These are phyloP conservation scores for Odontothrips loti DNA, from an alignment of 2,888 invertebrate genomes.

Conservation along the genomic window DNA sequence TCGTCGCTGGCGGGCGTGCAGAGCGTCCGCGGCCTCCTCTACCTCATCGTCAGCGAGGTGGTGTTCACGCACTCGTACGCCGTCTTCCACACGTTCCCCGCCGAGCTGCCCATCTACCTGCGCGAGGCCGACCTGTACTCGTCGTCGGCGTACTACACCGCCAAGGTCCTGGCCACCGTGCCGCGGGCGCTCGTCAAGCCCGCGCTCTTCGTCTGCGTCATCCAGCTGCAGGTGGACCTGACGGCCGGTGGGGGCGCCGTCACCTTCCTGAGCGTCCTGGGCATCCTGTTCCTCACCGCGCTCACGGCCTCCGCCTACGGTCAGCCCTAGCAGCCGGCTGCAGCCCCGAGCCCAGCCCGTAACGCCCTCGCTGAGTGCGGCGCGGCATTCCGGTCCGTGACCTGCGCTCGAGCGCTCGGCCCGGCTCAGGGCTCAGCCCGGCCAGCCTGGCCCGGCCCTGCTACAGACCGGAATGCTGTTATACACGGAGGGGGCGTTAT, in stretches of 20 bases:
- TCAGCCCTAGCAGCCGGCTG: neutral
- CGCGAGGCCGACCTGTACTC: slow-evolving; percentile 39
- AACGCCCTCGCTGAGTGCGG: neutral
- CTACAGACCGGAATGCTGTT: too few relatives aligned
- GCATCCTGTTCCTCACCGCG: slow-evolving; percentile 29
- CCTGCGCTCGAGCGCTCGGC: too few relatives aligned
- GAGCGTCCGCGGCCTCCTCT: slow-evolving; percentile 39
- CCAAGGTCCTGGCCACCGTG: slow-evolving; percentile 34
- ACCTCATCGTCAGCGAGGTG: slow-evolving; percentile 39
- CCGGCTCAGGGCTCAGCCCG: too few relatives aligned
- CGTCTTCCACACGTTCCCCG: slow-evolving; percentile 39
- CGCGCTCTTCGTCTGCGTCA: neutral
- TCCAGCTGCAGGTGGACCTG: slow-evolving; percentile 17
- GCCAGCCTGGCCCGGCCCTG: too few relatives aligned
- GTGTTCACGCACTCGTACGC: slow-evolving; percentile 39
- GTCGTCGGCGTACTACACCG: slow-evolving; percentile 39
- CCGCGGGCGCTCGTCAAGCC: neutral
- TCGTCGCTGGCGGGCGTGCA: slow-evolving; percentile 39
- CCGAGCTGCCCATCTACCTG: slow-evolving; percentile 39
- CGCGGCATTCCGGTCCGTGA: slow-evolving; percentile 32
- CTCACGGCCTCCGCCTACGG: slow-evolving; percentile 32
- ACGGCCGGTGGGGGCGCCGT: neutral
- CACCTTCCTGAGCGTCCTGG: slow-evolving; percentile 18
- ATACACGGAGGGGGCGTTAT: too few relatives aligned
- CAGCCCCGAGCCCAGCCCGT: neutral